Conservation (phyloP, 2,113 vertebrate species). For the Dipodomys ordii region DNA sequence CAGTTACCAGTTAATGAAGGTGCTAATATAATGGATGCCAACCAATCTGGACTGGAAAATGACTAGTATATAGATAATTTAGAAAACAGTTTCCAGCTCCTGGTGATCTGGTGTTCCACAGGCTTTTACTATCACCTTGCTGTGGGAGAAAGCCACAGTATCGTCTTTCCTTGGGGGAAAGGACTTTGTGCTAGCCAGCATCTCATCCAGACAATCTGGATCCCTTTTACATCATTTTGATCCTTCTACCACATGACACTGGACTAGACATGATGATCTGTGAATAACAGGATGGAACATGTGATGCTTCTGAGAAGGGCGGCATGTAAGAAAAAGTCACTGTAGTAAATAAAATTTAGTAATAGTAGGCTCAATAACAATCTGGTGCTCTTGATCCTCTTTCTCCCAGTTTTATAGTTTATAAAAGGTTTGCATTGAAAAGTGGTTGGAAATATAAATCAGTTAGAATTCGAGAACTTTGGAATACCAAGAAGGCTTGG, state of each 20-base stretch:
- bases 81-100: background rate
- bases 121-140: background rate
- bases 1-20: background rate
- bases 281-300: background rate
- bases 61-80: background rate
- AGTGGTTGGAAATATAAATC: background rate
- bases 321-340: background rate
- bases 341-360: background rate
- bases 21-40: background rate
- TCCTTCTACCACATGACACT: background rate
- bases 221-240: background rate
- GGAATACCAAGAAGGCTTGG: background rate
- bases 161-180: background rate
- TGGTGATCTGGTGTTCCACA: background rate
- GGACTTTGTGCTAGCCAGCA: background rate
- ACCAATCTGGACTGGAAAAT: background rate
- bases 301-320: background rate
- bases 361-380: background rate
- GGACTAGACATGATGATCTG: background rate
- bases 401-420: background rate
- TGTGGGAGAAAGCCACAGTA: background rate
- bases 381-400: background rate
- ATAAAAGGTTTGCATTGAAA: background rate
- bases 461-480: slow-evolving; percentile 20
- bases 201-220: background rate